Conservation (phyloP, 2,113 vertebrate genomes). For the Clarias gariepinus region DNA sequence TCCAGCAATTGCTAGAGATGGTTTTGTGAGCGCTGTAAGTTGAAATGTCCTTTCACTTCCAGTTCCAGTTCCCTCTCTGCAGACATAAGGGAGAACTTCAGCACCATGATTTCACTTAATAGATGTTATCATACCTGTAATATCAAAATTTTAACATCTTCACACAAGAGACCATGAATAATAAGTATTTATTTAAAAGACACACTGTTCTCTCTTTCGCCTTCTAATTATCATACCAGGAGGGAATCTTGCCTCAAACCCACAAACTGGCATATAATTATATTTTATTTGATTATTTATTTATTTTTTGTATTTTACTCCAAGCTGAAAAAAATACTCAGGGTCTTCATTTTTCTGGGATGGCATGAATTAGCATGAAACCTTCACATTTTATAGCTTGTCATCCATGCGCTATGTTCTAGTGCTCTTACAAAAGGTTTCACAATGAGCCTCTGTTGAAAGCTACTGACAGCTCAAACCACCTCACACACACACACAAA, state of each 20-base stretch:
- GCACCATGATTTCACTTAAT: neutral
- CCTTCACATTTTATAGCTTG: conserved; percentile 3
- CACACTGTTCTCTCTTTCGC: neutral
- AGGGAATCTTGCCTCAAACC: conserved; percentile 8
- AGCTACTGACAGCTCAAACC: too few species aligned
- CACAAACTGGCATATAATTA: neutral
- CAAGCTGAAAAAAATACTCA: conserved; percentile 18
- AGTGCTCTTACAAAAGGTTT: conserved; percentile 6
- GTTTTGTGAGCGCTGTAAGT: conserved; percentile 12
- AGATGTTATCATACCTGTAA: conserved; percentile 7
- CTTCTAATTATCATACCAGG: conserved; percentile 37
- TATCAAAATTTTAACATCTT: conserved; percentile 8
- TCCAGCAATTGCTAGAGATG: conserved; percentile 13
- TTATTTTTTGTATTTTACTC: conserved; percentile 1
- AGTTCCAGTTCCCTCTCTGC: conserved; percentile 12
- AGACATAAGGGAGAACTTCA: conserved; percentile 23
- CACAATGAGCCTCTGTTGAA: conserved; percentile 7
- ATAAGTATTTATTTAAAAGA: conserved; percentile 30
- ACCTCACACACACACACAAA: neutral
- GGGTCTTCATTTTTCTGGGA: neutral
- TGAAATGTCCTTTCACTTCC: conserved; percentile 41
- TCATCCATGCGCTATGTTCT: neutral
- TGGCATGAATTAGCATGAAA: conserved; percentile 5
- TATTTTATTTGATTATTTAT: neutral
- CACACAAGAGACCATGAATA: neutral